A percentile compares a stretch with the other conserved stretches of the same genome.
Conservation (phyloP, 2,113 vertebrate genomes). For the Gila orcuttii region DNA sequence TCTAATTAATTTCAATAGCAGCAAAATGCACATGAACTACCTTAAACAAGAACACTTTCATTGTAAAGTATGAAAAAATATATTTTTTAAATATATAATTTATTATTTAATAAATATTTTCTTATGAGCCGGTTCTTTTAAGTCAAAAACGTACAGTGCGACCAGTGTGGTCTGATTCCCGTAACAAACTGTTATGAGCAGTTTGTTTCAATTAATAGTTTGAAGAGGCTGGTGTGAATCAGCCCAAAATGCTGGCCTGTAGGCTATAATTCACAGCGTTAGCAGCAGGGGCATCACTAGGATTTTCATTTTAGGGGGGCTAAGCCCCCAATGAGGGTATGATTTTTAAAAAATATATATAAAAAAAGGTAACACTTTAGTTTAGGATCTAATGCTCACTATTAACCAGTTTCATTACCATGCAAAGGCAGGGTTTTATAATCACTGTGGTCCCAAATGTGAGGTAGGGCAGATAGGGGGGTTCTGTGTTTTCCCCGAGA, state of each 20-base stretch:
- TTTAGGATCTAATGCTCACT: too few relatives aligned
- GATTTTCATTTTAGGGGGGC: too few relatives aligned
- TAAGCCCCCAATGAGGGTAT: too few relatives aligned
- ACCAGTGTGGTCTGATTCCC: background rate
- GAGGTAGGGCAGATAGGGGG: too few relatives aligned
- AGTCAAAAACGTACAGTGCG: background rate
- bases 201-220: background rate
- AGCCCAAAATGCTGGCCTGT: background rate
- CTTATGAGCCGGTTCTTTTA: background rate
- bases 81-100: background rate
- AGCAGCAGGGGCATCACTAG: too few relatives aligned
- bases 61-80: background rate
- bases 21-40: background rate
- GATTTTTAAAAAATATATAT: too few relatives aligned
- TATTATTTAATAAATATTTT: background rate
- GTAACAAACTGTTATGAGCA: background rate
- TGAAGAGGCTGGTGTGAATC: background rate
- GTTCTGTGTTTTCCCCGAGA: too few relatives aligned
- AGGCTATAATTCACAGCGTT: background rate
- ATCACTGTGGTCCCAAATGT: too few relatives aligned
- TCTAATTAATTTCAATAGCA: background rate
- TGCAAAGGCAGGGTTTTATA: too few relatives aligned
- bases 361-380: too few relatives aligned
- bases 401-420: too few relatives aligned
- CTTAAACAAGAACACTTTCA: background rate